phyloP scores from a whole-genome alignment of 92 coral and sea anemone genomes.

The Porites lobata region DNA sequence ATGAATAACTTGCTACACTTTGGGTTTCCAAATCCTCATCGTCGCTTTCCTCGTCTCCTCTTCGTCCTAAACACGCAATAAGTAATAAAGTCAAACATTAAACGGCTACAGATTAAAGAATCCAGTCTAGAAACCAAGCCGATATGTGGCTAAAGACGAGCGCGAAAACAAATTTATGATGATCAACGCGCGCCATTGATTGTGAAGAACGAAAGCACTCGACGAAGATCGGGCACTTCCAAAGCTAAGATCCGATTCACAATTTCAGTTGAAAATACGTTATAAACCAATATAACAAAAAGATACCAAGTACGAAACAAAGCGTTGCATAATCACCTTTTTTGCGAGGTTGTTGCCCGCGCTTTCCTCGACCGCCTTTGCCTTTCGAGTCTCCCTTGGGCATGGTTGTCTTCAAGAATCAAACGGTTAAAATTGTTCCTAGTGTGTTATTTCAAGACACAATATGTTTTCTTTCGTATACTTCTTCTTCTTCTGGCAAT shows the following conservation, averaged over 20 bases:
- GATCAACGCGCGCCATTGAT: constrained; percentile 7
- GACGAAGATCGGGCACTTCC: constrained; percentile 20
- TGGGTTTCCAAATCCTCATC: constrained; percentile 83
- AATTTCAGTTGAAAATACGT: not conserved
- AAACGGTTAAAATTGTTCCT: constrained; percentile 28
- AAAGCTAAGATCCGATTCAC: not conserved
- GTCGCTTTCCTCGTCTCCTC: constrained; percentile 48
- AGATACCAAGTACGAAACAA: not conserved
- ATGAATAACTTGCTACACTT: constrained; percentile 84
- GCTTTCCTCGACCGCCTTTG: constrained; percentile 73
- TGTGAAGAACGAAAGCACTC: not conserved
- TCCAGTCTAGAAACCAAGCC: not conserved
- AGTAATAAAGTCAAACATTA: not conserved
- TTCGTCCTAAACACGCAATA: constrained; percentile 26
- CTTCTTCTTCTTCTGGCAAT: constrained; percentile 86
- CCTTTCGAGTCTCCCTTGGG: constrained; percentile 76
- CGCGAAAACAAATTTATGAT: constrained; percentile 13
- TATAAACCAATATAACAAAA: not conserved
- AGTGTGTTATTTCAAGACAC: constrained; percentile 74
- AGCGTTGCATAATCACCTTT: constrained; percentile 63
- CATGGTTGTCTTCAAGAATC: constrained; percentile 66
- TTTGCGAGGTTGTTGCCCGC: constrained; percentile 75
- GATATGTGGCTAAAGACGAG: constrained; percentile 19
- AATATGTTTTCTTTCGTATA: constrained; percentile 94
- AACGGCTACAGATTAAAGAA: not conserved